A percentile compares a stretch with the other conserved stretches of the same genome.
phyloP scores from a whole-genome alignment of 2,113 vertebrate species.

The Cercocebus atys region DNA sequence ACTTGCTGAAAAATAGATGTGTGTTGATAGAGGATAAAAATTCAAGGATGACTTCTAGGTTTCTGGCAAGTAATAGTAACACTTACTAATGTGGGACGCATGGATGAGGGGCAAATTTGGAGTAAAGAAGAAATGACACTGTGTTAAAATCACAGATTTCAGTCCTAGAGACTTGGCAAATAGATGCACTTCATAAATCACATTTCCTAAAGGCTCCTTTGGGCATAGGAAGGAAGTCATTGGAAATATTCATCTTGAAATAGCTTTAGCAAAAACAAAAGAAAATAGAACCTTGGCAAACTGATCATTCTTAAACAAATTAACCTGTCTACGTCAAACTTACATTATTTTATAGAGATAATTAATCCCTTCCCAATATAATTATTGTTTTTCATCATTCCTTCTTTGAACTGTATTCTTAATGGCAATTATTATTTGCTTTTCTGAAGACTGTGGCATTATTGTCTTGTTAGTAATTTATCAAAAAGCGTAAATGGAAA shows the following conservation, averaged over 20 bases:
- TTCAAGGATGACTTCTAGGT: background rate
- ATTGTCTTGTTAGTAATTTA: conserved; percentile 14
- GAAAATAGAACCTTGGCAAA: conserved; percentile 12
- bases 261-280: conserved; percentile 12
- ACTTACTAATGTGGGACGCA: background rate
- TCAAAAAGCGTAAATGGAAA: background rate
- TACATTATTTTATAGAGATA: background rate
- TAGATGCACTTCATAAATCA: background rate
- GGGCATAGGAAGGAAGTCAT: conserved; percentile 22
- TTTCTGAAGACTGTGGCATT: conserved; percentile 2
- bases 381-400: conserved; percentile 17
- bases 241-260: conserved; percentile 22
- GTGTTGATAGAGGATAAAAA: background rate
- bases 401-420: background rate
- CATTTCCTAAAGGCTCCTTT: background rate
- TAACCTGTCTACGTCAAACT: conserved; percentile 17
- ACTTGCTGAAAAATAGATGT: background rate
- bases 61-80: background rate
- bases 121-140: background rate
- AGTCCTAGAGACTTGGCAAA: background rate
- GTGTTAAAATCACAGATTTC: background rate
- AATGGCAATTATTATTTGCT: background rate
- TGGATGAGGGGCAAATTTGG: background rate
- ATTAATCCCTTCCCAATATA: background rate
- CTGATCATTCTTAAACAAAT: conserved; percentile 29